Conservation (phyloP, 2,797 vertebrate genomes). For the Cyprinodon diabolis region DNA sequence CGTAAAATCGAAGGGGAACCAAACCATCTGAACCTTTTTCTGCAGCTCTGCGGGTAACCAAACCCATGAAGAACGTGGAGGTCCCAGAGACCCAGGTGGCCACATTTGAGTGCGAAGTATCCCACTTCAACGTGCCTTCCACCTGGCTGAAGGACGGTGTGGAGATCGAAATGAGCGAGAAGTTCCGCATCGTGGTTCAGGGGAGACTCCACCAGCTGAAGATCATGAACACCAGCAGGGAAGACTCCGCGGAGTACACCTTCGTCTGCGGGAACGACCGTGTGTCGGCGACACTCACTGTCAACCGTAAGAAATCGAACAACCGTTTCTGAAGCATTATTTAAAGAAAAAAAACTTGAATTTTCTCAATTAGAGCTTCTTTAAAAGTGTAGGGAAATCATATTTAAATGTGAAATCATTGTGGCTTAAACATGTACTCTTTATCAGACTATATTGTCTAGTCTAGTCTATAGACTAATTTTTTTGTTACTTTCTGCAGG, state of each 20-base stretch:
- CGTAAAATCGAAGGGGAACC: background rate
- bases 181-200: conserved; percentile 93
- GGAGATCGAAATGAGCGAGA: conserved; percentile 97
- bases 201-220: conserved; percentile 94
- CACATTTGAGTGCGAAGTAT: conserved; percentile 94
- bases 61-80: conserved; percentile 86
- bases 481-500: too few relatives aligned
- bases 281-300: conserved; percentile 89
- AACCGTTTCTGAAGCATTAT: background rate
- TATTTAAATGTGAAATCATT: too few relatives aligned
- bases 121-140: conserved; percentile 94
- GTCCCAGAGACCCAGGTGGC: conserved; percentile 94
- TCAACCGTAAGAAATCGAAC: conserved; percentile 83
- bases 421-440: too few relatives aligned
- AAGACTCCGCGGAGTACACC: conserved; percentile 92
- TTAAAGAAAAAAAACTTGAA: background rate
- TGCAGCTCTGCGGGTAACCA: conserved; percentile 89
- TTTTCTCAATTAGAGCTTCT: too few relatives aligned
- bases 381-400: too few relatives aligned
- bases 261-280: conserved; percentile 93
- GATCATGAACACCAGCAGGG: conserved; percentile 90
- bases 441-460: too few relatives aligned
- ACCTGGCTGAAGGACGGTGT: conserved; percentile 93
- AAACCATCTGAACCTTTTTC: background rate
- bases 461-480: too few relatives aligned